Percentiles rank a stretch among this genome's conserved stretches.
Conservation (phyloP, 35 echinoderm and acorn worm species). For the Lytechinus pictus region DNA sequence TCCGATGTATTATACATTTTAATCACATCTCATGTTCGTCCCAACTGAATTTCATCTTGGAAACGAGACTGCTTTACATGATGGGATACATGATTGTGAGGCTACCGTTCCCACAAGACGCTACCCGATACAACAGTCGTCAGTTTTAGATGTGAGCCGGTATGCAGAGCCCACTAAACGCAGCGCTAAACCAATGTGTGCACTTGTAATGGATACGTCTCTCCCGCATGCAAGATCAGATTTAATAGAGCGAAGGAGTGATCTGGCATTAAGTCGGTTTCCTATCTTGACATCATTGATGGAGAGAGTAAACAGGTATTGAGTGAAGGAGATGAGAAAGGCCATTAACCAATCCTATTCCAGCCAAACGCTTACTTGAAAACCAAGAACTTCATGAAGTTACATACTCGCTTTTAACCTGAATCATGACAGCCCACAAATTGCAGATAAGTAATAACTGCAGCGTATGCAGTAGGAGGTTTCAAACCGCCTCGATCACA, state of each 20-base stretch:
- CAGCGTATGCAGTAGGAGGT: neutral
- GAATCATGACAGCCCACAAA: neutral
- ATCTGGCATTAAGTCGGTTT: neutral
- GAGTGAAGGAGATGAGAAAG: neutral
- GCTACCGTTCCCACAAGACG: neutral
- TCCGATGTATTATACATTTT: neutral
- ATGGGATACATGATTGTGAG: neutral
- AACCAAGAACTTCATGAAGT: neutral
- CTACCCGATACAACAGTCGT: neutral
- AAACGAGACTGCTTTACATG: neutral
- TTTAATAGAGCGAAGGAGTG: slow-evolving; percentile 2
- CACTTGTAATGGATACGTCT: neutral
- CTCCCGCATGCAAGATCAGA: neutral
- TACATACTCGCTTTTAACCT: neutral
- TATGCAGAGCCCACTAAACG: neutral
- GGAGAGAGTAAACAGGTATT: neutral
- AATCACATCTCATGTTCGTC: neutral
- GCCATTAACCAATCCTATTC: neutral
- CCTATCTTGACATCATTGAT: slow-evolving; percentile 11
- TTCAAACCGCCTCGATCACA: too few relatives aligned
- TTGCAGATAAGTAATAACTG: neutral
- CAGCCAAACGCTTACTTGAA: neutral
- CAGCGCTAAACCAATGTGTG: neutral
- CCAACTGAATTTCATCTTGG: neutral
- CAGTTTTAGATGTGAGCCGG: neutral